Evolutionary conservation across 2,888 invertebrate species (phyloP), one percentile per base, ranked within the genome.

Genomic region (Hipparchia sbordonii): DNA sequence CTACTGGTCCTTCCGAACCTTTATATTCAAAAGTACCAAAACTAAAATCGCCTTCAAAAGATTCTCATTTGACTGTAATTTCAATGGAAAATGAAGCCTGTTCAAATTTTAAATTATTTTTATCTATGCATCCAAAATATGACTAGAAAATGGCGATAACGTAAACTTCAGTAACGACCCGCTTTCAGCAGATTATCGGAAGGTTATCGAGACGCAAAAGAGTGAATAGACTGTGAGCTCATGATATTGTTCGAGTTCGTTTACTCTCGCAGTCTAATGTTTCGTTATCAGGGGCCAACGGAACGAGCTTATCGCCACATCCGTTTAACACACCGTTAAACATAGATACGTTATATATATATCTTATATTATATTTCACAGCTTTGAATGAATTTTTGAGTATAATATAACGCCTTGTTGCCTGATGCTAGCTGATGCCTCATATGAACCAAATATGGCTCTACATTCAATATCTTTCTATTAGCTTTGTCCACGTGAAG

Each of bases 261-360:
- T 90, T 88, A 85, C 89, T 39, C 39, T 39, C 81, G 76, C 78
- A 77, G 83, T 87, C 88, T 84, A 89, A 89, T 86, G 87, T 85
- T 75, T 79, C 80, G 84, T 89, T 91, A 91, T 91, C 91, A 79
- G 82, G 73, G 79, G 82, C 84, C 86, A 86, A 84, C 91, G 90
- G 91, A 89, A 91, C 88, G 86, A 74, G 80, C 81, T 89, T 90
- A 91, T 91, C 88, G 78, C 76, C 81, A 82, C 90, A 90, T 91
- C 91, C 91, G 91, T 82, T 86, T 83, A 79, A 74, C 76, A 71
- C 72, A 77, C 91, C 91, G 91, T 82, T 86, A 83, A 78, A 74
- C 76, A 71, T 72, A 78, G 74, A 79, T 77, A 78, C 10, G 67
- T 52, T 23, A 33, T 77, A 76, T 77, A 76, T 77, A 76, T 74